Percentiles rank a stretch among this genome's conserved stretches.
Conservation (phyloP, 92 coral and sea anemone genomes). For the Paramuricea clavata region DNA sequence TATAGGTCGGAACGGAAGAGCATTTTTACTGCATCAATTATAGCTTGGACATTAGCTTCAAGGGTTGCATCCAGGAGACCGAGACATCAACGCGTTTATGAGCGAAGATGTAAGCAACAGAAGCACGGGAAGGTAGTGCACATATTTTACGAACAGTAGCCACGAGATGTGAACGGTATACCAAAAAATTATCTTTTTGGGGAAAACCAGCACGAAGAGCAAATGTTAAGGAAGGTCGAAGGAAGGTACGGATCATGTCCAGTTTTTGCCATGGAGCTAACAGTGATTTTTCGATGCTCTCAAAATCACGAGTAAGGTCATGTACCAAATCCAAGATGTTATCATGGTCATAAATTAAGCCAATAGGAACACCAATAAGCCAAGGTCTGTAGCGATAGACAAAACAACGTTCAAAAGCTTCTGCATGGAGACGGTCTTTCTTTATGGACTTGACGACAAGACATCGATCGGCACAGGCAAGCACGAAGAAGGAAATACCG, state of each 20-base stretch:
- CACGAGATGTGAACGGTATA: slow-evolving; percentile 11
- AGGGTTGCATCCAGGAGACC: slow-evolving; percentile 29
- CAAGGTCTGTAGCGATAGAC: slow-evolving; percentile 30
- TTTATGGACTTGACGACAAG: slow-evolving; percentile 28
- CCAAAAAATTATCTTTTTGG: background rate
- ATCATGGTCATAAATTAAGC: background rate
- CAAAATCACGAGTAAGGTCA: too few species aligned
- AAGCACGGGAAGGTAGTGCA: slow-evolving; percentile 5
- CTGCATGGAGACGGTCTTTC: slow-evolving; percentile 21
- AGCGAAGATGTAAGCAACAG: too few species aligned
- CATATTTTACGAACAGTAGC: slow-evolving; percentile 17
- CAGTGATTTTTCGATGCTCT: slow-evolving; percentile 8
- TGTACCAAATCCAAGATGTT: background rate
- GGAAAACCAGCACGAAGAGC: too few species aligned
- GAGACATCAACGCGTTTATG: slow-evolving; percentile 32
- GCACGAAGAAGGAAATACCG: slow-evolving; percentile 13
- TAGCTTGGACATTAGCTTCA: slow-evolving; percentile 24
- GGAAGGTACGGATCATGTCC: too few species aligned
- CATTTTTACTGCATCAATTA: slow-evolving; percentile 21
- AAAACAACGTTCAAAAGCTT: slow-evolving; percentile 31
- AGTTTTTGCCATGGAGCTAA: too few species aligned
- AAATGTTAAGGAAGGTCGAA: too few species aligned
- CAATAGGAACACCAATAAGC: too few species aligned
- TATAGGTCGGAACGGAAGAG: slow-evolving; percentile 26
- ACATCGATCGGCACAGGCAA: slow-evolving; percentile 46